Percentiles rank a stretch among this genome's conserved stretches.
phyloP scores from a whole-genome alignment of 2,113 vertebrate genomes.

The Heloderma charlesbogerti region DNA sequence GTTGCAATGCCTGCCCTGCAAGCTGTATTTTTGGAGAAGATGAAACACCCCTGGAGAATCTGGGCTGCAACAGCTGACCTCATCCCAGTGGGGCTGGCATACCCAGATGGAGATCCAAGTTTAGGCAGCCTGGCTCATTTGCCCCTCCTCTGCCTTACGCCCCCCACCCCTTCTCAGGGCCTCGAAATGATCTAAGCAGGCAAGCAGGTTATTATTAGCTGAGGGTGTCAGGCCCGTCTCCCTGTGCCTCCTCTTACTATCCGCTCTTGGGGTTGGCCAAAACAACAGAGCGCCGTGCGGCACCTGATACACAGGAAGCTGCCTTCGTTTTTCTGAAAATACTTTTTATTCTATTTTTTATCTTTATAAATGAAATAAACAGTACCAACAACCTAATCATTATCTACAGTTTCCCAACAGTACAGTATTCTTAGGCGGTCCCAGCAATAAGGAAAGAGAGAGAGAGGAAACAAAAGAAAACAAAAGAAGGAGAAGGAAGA shows the following conservation, averaged over 20 bases:
- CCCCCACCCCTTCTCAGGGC: neutral
- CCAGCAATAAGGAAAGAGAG: too few relatives aligned
- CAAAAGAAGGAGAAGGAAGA: too few relatives aligned
- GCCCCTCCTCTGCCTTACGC: neutral
- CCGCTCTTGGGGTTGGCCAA: slow-evolving; percentile 50
- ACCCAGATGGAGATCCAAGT: neutral
- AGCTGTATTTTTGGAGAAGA: slow-evolving; percentile 80
- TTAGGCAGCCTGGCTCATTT: slow-evolving; percentile 37
- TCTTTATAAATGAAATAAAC: too few relatives aligned
- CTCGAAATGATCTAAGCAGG: neutral
- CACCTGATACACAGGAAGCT: neutral
- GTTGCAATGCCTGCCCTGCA: slow-evolving; percentile 71
- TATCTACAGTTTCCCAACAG: too few relatives aligned
- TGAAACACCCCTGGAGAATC: slow-evolving; percentile 81
- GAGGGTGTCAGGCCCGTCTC: slow-evolving; percentile 51
- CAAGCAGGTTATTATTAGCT: slow-evolving; percentile 68
- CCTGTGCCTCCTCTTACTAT: neutral
- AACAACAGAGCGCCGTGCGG: slow-evolving; percentile 45
- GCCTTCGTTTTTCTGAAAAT: too few relatives aligned
- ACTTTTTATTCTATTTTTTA: too few relatives aligned
- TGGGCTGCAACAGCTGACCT: slow-evolving; percentile 71
- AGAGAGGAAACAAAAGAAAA: too few relatives aligned
- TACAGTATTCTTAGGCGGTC: too few relatives aligned
- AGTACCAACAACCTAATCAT: too few relatives aligned
- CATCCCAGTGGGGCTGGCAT: slow-evolving; percentile 46